A percentile compares a stretch with the other conserved stretches of the same genome.
Conservation (phyloP, 64 coral and sea anemone species). For the Dendrophyllia cribrosa region DNA sequence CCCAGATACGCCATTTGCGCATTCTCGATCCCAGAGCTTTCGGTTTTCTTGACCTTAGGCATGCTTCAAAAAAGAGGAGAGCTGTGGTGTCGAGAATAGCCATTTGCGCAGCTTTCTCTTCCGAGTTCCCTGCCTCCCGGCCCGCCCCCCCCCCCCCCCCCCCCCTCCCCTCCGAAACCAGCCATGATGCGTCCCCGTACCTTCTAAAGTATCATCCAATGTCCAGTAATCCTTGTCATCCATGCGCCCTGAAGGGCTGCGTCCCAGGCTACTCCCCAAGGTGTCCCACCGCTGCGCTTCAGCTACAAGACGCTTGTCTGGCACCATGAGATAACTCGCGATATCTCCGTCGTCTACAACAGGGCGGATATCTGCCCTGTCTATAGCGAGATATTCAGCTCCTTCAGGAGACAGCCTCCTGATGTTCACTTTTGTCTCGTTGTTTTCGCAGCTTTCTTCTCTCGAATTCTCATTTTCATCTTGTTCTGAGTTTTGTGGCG, state of each 20-base stretch:
- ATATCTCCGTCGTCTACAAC: neutral
- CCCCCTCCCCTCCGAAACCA: too few relatives aligned
- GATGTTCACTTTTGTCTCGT: neutral
- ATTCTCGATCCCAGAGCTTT: too few relatives aligned
- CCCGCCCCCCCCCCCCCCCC: too few relatives aligned
- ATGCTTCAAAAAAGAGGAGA: too few relatives aligned
- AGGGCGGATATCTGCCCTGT: neutral
- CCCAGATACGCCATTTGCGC: too few relatives aligned
- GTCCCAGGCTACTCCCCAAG: neutral
- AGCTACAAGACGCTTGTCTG: neutral
- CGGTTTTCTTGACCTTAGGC: too few relatives aligned
- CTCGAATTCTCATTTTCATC: neutral
- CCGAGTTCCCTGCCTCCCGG: too few relatives aligned
- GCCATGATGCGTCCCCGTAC: neutral
- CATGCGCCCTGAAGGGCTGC: conserved; percentile 3
- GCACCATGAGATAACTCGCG: neutral
- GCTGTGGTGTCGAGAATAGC: too few relatives aligned
- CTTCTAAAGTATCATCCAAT: neutral
- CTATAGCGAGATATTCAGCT: neutral
- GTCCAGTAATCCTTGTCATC: neutral
- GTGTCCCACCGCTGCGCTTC: neutral
- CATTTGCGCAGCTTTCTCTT: too few relatives aligned
- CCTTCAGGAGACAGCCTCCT: conserved; percentile 12
- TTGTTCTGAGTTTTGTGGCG: neutral
- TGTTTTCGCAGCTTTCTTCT: neutral